A percentile compares a stretch with the other conserved stretches of the same genome.
phyloP scores from a whole-genome alignment of 2,797 vertebrate genomes.

The Ctenosaura bakeri region DNA sequence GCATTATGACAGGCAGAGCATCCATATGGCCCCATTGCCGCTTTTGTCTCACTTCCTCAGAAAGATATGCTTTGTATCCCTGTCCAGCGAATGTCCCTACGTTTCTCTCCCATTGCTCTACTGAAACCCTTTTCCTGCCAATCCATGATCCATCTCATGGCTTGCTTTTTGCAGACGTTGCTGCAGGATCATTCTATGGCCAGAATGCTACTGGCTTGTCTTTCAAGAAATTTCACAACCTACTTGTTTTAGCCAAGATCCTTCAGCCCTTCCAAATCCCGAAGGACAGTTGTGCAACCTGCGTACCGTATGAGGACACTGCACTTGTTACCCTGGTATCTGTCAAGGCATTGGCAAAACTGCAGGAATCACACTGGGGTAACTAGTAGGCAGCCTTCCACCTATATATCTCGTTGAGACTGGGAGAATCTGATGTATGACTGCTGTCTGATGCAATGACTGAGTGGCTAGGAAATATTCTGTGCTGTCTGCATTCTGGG shows the following conservation, averaged over 20 bases:
- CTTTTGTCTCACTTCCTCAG: not conserved
- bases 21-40: not conserved
- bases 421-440: not conserved
- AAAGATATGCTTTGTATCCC: not conserved
- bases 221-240: not conserved
- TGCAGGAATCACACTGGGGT: not conserved
- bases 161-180: not conserved
- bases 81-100: not conserved
- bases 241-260: too few relatives aligned
- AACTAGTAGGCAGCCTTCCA: not conserved
- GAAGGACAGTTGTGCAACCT: not conserved
- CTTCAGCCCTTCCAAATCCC: not conserved
- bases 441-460: not conserved
- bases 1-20: not conserved
- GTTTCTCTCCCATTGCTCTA: not conserved
- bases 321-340: not conserved
- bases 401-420: not conserved
- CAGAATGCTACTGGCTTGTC: not conserved
- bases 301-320: not conserved
- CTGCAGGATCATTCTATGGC: not conserved
- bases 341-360: not conserved
- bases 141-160: not conserved
- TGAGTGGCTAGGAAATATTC: not conserved
- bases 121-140: not conserved
- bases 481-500: not conserved